Base-by-base conservation (phyloP, 2,888 invertebrate species). In the Cyaniris semiargus region DNA sequence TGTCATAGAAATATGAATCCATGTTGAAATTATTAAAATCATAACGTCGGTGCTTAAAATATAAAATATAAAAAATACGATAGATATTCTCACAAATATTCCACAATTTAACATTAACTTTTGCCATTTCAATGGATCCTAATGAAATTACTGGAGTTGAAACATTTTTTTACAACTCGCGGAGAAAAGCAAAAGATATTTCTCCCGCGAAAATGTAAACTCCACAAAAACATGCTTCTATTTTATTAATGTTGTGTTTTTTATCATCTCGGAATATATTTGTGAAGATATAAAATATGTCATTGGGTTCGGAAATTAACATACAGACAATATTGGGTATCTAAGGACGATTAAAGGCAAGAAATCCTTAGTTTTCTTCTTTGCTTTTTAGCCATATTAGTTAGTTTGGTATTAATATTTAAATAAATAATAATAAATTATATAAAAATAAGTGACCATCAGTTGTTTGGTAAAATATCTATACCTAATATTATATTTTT, bases 41-140 rank as follows among this genome's bases (percentile, higher is more conserved):
- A n/a, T 23, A 70, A 70, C 34, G n/a, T 8, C 23, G 21, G 21
- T 66, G 27, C 70, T 31, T 31, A n/a, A 31, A 70, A 66, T 27
- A 27, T 66, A 31, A 34, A 10, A 38, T 34, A 38, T 10, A 71
- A 71, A n/a, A 38, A 44, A 44, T 44, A 53, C 53, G 18, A 53
- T 53, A 5, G 3, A 53, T 53, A 53, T 53, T 74, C 53, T 18
- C 18, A 13, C 38, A 48, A 74, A 53, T 74, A 53, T 44, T 74
- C 15, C 23, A 74, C 27, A 48, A 27, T 53, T 74, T 53, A 74
- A 53, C 74, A 74, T 74, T 53, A 53, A 74, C 74, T 74, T 72
- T 72, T 74, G 53, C 74, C 74, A 53, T 74, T 74, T 74, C 48
- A 48, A 74, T 74, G 74, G 74, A 27, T 74, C 74, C 53, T 53